Evolutionary conservation across 2,113 vertebrate genomes (phyloP), one percentile per base, ranked within the genome.

Genomic region (Sphaerodactylus townsendi): DNA sequence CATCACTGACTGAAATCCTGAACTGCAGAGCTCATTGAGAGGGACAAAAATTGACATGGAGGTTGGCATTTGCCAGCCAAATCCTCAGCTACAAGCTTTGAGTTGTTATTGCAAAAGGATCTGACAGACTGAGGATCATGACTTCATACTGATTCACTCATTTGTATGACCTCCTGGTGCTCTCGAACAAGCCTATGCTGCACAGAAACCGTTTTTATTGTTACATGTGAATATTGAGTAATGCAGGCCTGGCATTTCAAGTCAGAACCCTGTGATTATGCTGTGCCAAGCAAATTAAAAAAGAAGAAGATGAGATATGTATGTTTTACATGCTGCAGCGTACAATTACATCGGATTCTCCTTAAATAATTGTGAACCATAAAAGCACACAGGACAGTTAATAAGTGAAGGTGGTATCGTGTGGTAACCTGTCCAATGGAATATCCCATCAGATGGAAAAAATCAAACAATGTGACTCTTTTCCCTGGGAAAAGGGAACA

Each of bases 281-380:
- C 17, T 59, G 28, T 72, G 35, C 79, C 66, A 82, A 86, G n/a
- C 82, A 84, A 90, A 39, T 3, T 62, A 84, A 10, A 78, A 62
- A 80, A 1, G 15, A 68, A 17, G 30, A 68, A 9, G 50, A 37
- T 59, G 70, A 84, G 85, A 66, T 46, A 68, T 59, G 37, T 64
- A 66, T 5, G 4, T 71, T 23, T 82, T 0, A 72, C 50, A 25
- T 78, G 56, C 1, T 64, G 5, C 59, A 21, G 14, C 64, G 62
- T 19, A 70, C n/a, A 68, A 37, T 23, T 72, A 79, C 66, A 75
- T 1, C 69, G 37, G 84, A 88, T 65, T 0, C 1, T 33, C 59
- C 33, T n/a, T 5, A 82, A 68, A 4, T 3, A 71, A 79, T 72
- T 59, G 39, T 64, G 85, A 66, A 33, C 73, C 74, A 33, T 81